Conservation (phyloP, 2,888 invertebrate species). For the Tricholauxania praeusta region DNA sequence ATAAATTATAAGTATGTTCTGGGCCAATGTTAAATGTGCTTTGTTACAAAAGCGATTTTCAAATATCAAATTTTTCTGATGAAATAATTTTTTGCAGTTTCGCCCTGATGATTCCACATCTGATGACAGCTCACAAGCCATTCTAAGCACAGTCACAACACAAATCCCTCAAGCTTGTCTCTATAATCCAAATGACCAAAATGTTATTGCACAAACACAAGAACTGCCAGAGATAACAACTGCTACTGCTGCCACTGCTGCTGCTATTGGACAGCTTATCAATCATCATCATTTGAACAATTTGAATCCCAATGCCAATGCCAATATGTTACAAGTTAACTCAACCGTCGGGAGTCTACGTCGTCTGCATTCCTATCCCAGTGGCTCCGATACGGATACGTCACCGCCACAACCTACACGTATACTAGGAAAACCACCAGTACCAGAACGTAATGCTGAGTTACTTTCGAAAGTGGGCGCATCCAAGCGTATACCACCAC, state of each 20-base stretch:
- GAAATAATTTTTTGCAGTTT: constrained; percentile 50
- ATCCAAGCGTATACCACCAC: constrained; percentile 82
- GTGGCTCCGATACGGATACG: constrained; percentile 85
- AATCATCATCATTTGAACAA: neutral
- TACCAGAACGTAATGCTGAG: constrained; percentile 85
- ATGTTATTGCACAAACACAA: constrained; percentile 51
- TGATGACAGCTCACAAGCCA: constrained; percentile 67
- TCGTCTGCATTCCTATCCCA: constrained; percentile 86
- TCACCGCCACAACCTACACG: constrained; percentile 80
- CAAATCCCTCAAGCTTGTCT: constrained; percentile 67
- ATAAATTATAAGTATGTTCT: neutral
- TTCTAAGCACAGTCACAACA: constrained; percentile 68
- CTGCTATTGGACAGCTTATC: constrained; percentile 31
- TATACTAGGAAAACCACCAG: constrained; percentile 79
- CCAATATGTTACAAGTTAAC: constrained; percentile 57
- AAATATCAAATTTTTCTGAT: neutral
- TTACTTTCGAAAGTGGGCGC: constrained; percentile 78
- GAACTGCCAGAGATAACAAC: constrained; percentile 9
- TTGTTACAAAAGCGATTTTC: neutral
- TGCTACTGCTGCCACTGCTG: constrained; percentile 41
- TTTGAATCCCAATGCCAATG: constrained; percentile 62
- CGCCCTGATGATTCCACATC: constrained; percentile 68
- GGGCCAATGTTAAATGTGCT: neutral
- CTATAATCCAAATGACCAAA: constrained; percentile 58
- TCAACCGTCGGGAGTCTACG: constrained; percentile 73